A percentile compares a stretch with the other conserved stretches of the same genome.
These are phyloP conservation scores for Clanis bilineata DNA, from an alignment of 2,888 invertebrate species.

Conservation along the genomic window DNA sequence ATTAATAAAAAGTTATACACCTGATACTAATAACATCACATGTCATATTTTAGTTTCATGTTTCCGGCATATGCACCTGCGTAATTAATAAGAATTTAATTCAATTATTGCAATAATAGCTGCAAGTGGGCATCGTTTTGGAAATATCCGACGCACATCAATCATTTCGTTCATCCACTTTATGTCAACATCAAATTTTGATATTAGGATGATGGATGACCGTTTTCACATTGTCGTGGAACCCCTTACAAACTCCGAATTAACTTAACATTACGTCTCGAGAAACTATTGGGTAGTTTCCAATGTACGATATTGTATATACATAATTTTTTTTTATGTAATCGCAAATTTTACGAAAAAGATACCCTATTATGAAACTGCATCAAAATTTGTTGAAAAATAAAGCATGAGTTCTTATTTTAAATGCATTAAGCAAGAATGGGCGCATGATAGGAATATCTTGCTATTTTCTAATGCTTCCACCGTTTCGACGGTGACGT, in stretches of 20 bases:
- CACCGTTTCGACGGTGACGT: too few species aligned
- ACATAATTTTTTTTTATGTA: too few species aligned
- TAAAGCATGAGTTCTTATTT: too few species aligned
- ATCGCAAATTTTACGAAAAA: too few species aligned
- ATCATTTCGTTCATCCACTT: conserved; percentile 78
- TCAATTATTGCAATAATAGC: conserved; percentile 54
- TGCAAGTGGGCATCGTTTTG: conserved; percentile 39
- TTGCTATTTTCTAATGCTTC: too few species aligned
- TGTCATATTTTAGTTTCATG: conserved; percentile 10
- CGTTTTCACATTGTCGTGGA: conserved; percentile 47
- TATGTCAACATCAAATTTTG: conserved; percentile 79
- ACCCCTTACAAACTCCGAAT: conserved; percentile 18
- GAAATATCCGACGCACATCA: conserved; percentile 63
- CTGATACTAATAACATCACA: background rate
- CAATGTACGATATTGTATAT: too few species aligned
- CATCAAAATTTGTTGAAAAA: too few species aligned
- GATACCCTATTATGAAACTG: too few species aligned
- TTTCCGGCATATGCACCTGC: conserved; percentile 20
- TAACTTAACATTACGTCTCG: background rate
- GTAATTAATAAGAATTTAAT: conserved; percentile 31
- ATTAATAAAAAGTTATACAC: conserved; percentile 3
- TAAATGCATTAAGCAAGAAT: too few species aligned
- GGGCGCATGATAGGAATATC: too few species aligned
- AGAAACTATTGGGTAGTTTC: conserved; percentile 6
- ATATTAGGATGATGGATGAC: conserved; percentile 73